phyloP scores from a whole-genome alignment of 2,797 vertebrate species.

The Cuculus canorus region DNA sequence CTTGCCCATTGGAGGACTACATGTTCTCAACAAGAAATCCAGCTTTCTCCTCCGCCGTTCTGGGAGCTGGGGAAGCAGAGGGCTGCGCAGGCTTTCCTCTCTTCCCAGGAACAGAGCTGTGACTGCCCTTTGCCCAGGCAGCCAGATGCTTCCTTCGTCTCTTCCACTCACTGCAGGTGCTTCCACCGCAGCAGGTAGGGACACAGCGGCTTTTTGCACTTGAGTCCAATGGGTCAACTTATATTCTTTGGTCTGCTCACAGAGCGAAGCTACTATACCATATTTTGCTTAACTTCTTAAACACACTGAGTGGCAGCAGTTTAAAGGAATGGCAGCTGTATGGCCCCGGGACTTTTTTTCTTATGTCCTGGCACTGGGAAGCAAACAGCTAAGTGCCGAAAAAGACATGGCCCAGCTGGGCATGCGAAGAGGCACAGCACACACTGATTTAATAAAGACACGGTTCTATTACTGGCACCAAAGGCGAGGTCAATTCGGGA shows the following conservation, averaged over 20 bases:
- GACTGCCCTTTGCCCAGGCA: neutral
- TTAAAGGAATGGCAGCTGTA: conserved; percentile 23
- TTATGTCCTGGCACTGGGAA: neutral
- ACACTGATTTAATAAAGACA: neutral
- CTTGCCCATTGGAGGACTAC: neutral
- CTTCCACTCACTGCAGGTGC: neutral
- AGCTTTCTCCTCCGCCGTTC: neutral
- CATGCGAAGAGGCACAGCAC: neutral
- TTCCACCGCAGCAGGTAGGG: neutral
- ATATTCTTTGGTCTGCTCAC: neutral
- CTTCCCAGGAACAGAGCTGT: neutral
- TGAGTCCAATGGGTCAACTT: neutral
- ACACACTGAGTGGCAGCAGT: neutral
- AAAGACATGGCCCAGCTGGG: neutral
- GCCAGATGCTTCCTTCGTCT: neutral
- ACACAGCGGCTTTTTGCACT: neutral
- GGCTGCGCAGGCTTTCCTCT: rapidly evolving
- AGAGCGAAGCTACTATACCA: neutral
- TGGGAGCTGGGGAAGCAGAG: rapidly evolving
- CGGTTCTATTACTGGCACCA: neutral
- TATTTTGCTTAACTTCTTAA: neutral
- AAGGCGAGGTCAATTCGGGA: conserved; percentile 32
- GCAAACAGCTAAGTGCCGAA: neutral
- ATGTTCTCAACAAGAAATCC: neutral
- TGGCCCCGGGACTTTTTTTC: neutral